Conservation (phyloP, 1,140 invertebrate species). For the Drosophila subpulchrella region DNA sequence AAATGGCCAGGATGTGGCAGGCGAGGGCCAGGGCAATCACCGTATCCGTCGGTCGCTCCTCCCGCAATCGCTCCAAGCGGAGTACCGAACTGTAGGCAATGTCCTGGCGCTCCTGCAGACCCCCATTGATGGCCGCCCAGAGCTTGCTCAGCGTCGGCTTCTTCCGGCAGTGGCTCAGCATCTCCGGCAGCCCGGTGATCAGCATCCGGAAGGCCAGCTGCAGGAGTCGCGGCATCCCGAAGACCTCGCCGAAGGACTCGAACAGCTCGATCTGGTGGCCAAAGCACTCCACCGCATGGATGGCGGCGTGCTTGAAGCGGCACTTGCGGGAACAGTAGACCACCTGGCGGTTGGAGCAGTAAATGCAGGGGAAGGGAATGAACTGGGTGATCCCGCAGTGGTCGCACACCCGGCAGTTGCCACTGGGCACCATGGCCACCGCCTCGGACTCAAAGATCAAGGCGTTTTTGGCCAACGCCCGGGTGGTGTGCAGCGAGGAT, state of each 20-base stretch:
- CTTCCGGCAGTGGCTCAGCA: conserved; percentile 63
- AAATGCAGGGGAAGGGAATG: conserved; percentile 70
- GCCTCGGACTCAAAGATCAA: conserved; percentile 64
- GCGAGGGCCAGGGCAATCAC: conserved; percentile 50
- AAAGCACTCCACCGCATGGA: conserved; percentile 64
- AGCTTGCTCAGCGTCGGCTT: conserved; percentile 66
- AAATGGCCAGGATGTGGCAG: conserved; percentile 61
- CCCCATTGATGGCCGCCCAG: conserved; percentile 63
- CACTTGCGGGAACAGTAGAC: conserved; percentile 69
- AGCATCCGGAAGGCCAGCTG: conserved; percentile 65
- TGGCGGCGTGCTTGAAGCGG: conserved; percentile 63
- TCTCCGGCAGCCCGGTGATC: conserved; percentile 61
- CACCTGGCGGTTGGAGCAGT: conserved; percentile 69
- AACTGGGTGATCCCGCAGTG: conserved; percentile 66
- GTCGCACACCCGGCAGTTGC: conserved; percentile 63
- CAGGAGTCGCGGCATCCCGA: conserved; percentile 60
- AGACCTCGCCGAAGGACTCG: conserved; percentile 59
- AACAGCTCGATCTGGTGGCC: conserved; percentile 70
- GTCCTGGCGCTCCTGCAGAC: conserved; percentile 52
- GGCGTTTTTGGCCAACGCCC: conserved; percentile 52
- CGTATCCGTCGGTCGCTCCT: conserved; percentile 45
- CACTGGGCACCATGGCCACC: conserved; percentile 63
- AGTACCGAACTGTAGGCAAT: conserved; percentile 62
- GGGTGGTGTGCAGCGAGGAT: conserved; percentile 54
- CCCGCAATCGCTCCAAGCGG: conserved; percentile 43